Conservation (phyloP, 2,888 invertebrate species). For the Diaperis boleti region DNA sequence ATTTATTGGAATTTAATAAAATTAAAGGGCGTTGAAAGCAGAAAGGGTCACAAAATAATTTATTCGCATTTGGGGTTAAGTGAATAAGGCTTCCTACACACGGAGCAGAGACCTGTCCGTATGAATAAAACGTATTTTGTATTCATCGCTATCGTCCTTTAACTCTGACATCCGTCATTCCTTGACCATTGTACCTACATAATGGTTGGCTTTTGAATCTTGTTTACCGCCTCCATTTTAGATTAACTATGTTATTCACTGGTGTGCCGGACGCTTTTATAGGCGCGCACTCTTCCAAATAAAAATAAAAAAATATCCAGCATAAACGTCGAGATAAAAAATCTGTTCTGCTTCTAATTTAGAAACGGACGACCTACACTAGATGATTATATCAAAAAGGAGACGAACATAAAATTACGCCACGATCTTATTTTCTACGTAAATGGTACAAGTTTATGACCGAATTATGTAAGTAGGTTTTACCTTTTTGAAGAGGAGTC, state of each 20-base stretch:
- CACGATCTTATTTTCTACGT: too few species aligned
- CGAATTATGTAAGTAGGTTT: too few species aligned
- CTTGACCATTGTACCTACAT: slow-evolving; percentile 31
- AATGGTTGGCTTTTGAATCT: slow-evolving; percentile 29
- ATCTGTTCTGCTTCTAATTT: too few species aligned
- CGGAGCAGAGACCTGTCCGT: slow-evolving; percentile 23
- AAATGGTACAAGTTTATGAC: too few species aligned
- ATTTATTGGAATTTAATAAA: too few species aligned
- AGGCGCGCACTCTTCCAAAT: background rate
- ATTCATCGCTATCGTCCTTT: slow-evolving; percentile 36
- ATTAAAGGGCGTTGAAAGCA: background rate
- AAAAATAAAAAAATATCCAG: background rate
- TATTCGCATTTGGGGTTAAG: slow-evolving; percentile 14
- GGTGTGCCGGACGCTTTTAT: slow-evolving; percentile 3
- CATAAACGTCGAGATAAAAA: too few species aligned
- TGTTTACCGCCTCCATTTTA: slow-evolving; percentile 38
- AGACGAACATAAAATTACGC: too few species aligned
- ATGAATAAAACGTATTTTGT: slow-evolving; percentile 37
- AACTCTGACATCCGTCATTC: slow-evolving; percentile 40
- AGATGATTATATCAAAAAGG: too few species aligned
- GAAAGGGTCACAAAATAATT: background rate
- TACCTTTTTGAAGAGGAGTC: too few species aligned
- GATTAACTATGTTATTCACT: slow-evolving; percentile 35
- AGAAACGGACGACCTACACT: too few species aligned
- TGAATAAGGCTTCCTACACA: slow-evolving; percentile 19